Conservation (phyloP, 2,113 vertebrate species). For the Crypturellus undulatus region DNA sequence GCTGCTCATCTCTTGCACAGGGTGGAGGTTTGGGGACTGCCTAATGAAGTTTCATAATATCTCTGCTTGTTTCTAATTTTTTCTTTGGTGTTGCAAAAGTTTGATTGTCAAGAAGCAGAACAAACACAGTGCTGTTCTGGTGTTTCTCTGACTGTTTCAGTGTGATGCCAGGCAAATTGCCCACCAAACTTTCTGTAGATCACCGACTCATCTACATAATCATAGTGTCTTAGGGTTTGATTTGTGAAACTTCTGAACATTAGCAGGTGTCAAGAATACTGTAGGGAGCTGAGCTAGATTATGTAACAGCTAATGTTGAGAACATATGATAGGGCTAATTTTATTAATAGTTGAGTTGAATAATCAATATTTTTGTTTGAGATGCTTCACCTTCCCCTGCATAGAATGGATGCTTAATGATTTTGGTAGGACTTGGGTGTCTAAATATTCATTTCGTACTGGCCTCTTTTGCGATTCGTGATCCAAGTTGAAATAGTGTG, state of each 20-base stretch:
- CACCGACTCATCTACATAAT: background rate
- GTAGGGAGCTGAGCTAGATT: background rate
- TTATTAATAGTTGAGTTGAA: background rate
- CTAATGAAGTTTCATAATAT: background rate
- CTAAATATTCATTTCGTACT: background rate
- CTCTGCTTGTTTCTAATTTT: background rate
- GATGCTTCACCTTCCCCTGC: fast-evolving
- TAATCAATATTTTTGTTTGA: fast-evolving
- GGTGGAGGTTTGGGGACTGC: too few relatives aligned
- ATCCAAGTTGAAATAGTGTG: background rate
- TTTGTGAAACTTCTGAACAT: background rate
- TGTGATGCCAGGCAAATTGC: background rate
- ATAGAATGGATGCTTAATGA: background rate
- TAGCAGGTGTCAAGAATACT: fast-evolving
- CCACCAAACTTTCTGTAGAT: fast-evolving
- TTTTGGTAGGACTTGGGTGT: background rate
- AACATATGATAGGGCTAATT: fast-evolving
- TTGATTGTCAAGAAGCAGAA: background rate
- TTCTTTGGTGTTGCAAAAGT: background rate
- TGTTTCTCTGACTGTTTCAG: background rate
- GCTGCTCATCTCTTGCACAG: background rate
- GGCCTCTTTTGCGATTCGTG: background rate
- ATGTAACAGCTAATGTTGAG: background rate
- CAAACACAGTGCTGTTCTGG: background rate
- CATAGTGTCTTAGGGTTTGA: background rate